Evolutionary conservation across 2,797 vertebrate genomes (phyloP).

Genomic region (Geotrypetes seraphini): DNA sequence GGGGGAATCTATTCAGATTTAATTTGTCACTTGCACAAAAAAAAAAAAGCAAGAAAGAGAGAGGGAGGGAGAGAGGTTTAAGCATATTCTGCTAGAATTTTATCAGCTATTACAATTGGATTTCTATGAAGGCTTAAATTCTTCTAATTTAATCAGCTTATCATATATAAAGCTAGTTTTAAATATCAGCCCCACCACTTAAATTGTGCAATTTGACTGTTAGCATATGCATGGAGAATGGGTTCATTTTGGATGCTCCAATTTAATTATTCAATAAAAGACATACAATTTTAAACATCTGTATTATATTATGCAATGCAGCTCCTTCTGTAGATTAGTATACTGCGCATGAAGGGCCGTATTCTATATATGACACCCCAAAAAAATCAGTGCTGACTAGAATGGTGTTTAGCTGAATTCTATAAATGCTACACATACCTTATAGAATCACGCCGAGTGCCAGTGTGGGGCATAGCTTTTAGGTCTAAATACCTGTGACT

Average conservation of each 20-base stretch:
- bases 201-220: conserved; percentile 8
- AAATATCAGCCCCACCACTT: conserved; percentile 10
- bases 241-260: not conserved
- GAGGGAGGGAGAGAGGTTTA: no score
- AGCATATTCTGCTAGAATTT: conserved; percentile 1
- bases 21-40: conserved; percentile 9
- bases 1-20: conserved; percentile 10
- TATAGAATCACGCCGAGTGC: no score
- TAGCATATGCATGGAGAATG: conserved; percentile 8
- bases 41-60: no score
- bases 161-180: conserved; percentile 5
- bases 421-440: no score
- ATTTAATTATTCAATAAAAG: conserved; percentile 1
- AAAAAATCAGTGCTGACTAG: no score
- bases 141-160: conserved; percentile 7
- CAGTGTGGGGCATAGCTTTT: no score
- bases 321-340: no score
- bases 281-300: not conserved
- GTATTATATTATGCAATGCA: not conserved
- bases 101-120: conserved; percentile 3
- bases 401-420: no score
- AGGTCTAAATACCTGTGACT: no score
- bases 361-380: no score
- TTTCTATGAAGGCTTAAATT: conserved; percentile 10
- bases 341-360: no score